Conservation (phyloP, 2,113 vertebrate genomes). For the Rhadina sibilatrix region DNA sequence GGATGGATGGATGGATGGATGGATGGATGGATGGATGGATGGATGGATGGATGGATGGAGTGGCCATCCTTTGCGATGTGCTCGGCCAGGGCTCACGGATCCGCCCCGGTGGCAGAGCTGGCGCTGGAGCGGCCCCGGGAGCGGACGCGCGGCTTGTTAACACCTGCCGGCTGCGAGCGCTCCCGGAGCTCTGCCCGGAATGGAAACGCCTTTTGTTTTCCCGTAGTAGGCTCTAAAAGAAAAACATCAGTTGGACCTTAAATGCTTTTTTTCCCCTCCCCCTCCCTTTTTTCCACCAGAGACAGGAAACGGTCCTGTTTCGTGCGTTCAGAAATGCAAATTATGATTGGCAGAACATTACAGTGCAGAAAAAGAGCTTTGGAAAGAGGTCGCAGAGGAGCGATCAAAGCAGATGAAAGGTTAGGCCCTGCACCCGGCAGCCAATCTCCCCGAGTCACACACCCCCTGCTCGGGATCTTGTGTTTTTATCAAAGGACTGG, state of each 20-base stretch:
- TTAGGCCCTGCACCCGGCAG: not conserved
- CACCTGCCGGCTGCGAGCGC: not conserved
- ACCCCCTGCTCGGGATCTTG: not conserved
- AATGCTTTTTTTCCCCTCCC: not conserved
- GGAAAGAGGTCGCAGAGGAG: not conserved
- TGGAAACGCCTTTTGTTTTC: conserved; percentile 7
- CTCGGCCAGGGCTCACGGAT: not conserved
- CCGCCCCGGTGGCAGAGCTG: not conserved
- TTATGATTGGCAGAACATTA: conserved; percentile 40
- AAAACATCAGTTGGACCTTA: not conserved
- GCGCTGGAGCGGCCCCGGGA: not conserved
- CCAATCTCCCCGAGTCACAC: not conserved
- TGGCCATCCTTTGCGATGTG: not conserved
- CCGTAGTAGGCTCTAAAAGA: not conserved
- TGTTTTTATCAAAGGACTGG: not conserved
- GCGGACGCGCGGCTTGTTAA: not conserved
- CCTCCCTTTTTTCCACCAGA: not conserved
- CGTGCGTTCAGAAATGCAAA: not conserved
- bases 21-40: no score
- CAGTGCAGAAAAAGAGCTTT: conserved; percentile 1
- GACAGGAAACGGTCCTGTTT: conserved; percentile 5
- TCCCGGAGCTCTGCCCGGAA: not conserved
- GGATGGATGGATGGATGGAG: not conserved
- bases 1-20: no score
- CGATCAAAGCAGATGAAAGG: not conserved